phyloP scores from a whole-genome alignment of 2,797 vertebrate species.

The Poecile montanus region DNA sequence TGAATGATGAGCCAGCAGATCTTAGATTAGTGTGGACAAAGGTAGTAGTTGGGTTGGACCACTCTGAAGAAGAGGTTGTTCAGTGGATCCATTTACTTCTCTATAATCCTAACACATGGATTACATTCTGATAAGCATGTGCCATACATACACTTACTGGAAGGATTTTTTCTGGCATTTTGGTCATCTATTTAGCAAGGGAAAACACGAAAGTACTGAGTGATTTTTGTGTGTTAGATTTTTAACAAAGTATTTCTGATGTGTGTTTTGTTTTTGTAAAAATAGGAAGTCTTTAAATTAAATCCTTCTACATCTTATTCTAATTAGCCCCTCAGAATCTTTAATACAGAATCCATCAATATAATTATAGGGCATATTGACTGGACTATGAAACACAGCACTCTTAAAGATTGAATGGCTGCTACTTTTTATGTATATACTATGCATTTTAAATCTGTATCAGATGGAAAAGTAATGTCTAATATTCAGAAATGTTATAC shows the following conservation, averaged over 20 bases:
- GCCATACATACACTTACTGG: background rate
- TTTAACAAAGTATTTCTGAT: background rate
- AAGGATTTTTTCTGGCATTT: background rate
- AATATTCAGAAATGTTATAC: conserved; percentile 20
- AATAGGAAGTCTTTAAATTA: background rate
- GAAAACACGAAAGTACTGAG: background rate
- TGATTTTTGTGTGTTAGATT: background rate
- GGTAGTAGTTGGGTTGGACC: background rate
- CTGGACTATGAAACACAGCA: background rate
- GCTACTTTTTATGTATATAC: conserved; percentile 18
- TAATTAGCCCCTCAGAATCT: background rate
- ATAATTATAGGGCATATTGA: background rate
- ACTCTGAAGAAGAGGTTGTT: background rate
- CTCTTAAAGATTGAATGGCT: background rate
- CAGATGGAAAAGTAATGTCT: conserved; percentile 65
- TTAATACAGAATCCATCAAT: background rate
- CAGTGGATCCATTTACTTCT: background rate
- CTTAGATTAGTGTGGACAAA: background rate
- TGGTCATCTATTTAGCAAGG: background rate
- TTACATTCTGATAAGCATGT: background rate
- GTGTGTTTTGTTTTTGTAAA: background rate
- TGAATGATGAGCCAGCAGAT: background rate
- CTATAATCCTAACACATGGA: background rate
- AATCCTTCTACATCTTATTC: background rate
- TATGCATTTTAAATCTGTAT: conserved; percentile 54